phyloP scores from a whole-genome alignment of 2,113 vertebrate species.

The Oryzias melastigma region DNA sequence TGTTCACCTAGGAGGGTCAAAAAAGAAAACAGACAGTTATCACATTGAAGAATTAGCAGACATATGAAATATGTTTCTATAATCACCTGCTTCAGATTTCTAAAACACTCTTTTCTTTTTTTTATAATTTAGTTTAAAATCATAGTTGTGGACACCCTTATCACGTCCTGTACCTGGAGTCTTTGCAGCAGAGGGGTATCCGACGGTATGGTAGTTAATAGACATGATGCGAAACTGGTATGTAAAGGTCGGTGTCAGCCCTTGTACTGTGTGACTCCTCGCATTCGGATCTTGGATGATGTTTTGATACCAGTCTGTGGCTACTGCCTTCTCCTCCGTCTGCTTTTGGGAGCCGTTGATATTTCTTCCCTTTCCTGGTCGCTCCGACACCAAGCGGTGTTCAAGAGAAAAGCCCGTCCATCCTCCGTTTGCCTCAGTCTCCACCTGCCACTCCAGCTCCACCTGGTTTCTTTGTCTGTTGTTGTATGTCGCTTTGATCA shows the following conservation, averaged over 20 bases:
- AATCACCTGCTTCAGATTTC: no score
- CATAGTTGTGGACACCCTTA: background rate
- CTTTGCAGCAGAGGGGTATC: constrained; percentile 84
- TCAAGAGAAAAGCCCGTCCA: constrained; percentile 86
- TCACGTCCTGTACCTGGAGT: constrained; percentile 82
- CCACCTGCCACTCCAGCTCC: constrained; percentile 82
- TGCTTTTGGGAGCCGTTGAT: constrained; percentile 18
- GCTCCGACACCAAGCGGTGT: constrained; percentile 65
- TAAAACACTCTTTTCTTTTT: background rate
- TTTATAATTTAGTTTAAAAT: background rate
- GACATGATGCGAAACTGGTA: constrained; percentile 85
- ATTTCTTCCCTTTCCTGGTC: constrained; percentile 10
- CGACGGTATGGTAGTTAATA: constrained; percentile 85
- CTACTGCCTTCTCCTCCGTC: constrained; percentile 3
- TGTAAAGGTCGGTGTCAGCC: constrained; percentile 77
- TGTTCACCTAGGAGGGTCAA: no score
- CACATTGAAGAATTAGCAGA: no score
- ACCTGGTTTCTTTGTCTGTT: constrained; percentile 80
- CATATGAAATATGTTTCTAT: no score
- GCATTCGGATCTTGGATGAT: constrained; percentile 75
- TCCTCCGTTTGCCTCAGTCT: constrained; percentile 51
- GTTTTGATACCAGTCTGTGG: constrained; percentile 75
- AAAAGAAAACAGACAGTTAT: no score
- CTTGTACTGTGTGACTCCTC: constrained; percentile 75
- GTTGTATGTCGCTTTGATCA: constrained; percentile 79